Conservation (phyloP, 2,113 vertebrate species). For the Notarius lentiginosus region DNA sequence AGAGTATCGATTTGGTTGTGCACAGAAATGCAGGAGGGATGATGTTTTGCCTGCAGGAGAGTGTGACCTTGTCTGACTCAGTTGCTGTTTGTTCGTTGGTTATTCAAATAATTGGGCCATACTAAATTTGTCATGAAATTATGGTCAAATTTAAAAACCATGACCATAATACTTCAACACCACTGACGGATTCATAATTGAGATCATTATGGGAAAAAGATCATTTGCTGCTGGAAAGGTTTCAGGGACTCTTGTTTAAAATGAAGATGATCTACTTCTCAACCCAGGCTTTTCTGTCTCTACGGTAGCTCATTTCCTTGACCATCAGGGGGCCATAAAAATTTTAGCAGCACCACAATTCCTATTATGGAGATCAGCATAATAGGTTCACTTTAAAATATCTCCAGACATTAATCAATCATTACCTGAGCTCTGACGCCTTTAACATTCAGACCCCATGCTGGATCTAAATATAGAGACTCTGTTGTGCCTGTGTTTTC, state of each 20-base stretch:
- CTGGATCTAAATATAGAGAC: constrained; percentile 28
- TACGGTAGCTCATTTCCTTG: constrained; percentile 39
- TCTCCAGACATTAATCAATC: constrained; percentile 50
- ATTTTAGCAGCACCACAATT: constrained; percentile 40
- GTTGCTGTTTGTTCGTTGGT: not conserved
- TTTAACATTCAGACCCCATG: constrained; percentile 19
- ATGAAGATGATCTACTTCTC: not conserved
- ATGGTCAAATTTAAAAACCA: not conserved
- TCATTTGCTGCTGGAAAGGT: not conserved
- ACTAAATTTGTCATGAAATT: not conserved
- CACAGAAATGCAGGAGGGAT: not conserved
- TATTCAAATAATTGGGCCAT: not conserved
- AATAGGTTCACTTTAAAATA: constrained; percentile 14
- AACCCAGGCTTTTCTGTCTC: not conserved
- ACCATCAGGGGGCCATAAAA: constrained; percentile 45
- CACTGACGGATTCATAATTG: too few species aligned
- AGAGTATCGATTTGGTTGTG: not conserved
- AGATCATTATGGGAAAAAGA: not conserved
- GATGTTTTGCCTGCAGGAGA: not conserved
- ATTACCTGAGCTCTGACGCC: constrained; percentile 41
- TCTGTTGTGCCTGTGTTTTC: not conserved
- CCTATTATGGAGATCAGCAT: constrained; percentile 47
- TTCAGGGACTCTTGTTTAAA: constrained; percentile 12
- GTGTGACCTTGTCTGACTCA: not conserved
- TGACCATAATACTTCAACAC: not conserved